These are phyloP conservation scores for Morpho achilles DNA, from an alignment of 2,888 invertebrate genomes.

Conservation along the genomic window DNA sequence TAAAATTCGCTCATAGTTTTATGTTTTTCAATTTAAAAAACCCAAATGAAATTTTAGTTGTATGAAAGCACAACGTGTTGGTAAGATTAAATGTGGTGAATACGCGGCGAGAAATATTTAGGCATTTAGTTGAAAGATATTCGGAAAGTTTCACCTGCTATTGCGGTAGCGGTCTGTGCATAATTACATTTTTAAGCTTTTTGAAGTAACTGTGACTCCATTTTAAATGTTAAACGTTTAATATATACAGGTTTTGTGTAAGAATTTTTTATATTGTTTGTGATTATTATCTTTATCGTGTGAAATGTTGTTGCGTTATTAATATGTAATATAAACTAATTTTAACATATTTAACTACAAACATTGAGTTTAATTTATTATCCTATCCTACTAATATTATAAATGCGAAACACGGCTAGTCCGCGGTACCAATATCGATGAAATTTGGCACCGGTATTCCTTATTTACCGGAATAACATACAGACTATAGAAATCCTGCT, in stretches of 20 bases:
- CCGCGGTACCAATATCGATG: too few species aligned
- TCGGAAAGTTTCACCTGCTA: conserved; percentile 3
- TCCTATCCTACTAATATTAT: too few species aligned
- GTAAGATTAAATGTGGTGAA: not conserved
- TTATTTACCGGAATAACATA: too few species aligned
- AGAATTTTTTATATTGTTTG: not conserved
- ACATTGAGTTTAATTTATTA: too few species aligned
- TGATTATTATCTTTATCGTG: not conserved
- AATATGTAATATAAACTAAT: too few species aligned
- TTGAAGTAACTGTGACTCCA: not conserved
- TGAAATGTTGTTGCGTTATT: not conserved
- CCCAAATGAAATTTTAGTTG: conserved; percentile 14
- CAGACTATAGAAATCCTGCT: too few species aligned
- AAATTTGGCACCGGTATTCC: too few species aligned
- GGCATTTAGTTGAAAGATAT: not conserved
- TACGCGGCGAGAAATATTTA: not conserved
- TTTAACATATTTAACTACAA: too few species aligned
- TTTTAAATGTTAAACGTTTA: not conserved
- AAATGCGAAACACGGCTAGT: too few species aligned
- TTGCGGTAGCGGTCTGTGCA: not conserved
- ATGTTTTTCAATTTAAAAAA: conserved; percentile 9
- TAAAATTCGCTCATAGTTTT: conserved; percentile 15
- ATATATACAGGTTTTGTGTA: too few species aligned
- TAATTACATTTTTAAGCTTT: conserved; percentile 2
- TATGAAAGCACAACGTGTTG: not conserved